Evolutionary conservation across 2,113 vertebrate species (phyloP).

Genomic region (Amblyopsis rosae): DNA sequence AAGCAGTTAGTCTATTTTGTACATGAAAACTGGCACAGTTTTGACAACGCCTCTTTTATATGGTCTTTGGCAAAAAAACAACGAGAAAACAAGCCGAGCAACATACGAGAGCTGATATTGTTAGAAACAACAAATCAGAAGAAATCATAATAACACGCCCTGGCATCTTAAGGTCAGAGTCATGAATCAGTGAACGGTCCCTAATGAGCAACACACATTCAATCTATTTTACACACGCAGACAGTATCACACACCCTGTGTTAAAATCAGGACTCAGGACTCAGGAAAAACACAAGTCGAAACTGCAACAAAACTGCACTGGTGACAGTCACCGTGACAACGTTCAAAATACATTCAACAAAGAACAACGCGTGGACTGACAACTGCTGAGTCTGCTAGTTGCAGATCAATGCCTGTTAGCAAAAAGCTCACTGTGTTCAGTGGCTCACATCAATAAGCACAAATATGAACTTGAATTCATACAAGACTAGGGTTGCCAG

Average conservation of each 20-base stretch:
- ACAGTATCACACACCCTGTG: neutral
- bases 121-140: constrained; percentile 26
- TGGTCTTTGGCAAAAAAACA: constrained; percentile 69
- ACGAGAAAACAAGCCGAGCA: constrained; percentile 25
- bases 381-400: constrained; percentile 23
- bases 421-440: constrained; percentile 38
- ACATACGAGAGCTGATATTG: constrained; percentile 29
- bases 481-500: constrained; percentile 16
- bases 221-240: neutral
- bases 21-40: constrained; percentile 18
- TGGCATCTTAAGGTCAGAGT: constrained; percentile 17
- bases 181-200: constrained; percentile 9
- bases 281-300: constrained; percentile 32
- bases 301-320: constrained; percentile 41
- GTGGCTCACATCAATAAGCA: constrained; percentile 14
- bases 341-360: constrained; percentile 66
- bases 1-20: constrained; percentile 34
- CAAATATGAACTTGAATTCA: constrained; percentile 14
- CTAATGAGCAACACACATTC: neutral
- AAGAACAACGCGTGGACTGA: constrained; percentile 58
- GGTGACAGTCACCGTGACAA: constrained; percentile 50
- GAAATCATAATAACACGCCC: constrained; percentile 45
- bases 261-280: constrained; percentile 51
- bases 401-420: constrained; percentile 41
- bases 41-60: constrained; percentile 3